Base-by-base conservation (phyloP, 2,113 vertebrate species). In the Dasyornis broadbenti region DNA sequence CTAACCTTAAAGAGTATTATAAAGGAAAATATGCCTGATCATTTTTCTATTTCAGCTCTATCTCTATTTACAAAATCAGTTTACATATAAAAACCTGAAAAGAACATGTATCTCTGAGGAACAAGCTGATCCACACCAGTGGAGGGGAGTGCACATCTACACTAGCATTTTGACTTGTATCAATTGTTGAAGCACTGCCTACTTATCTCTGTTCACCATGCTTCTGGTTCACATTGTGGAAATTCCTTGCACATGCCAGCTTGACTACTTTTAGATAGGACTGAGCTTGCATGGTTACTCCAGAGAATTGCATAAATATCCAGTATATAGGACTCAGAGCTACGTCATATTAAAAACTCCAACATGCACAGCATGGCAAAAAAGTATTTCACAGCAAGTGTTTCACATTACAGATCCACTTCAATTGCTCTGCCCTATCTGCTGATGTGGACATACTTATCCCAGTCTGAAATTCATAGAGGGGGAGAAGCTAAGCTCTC, bases 51-150 rank as follows among this genome's bases (percentile, higher is more conserved):
- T 28, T 79, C 27, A 47, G 3, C 20, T 19, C 11, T 54, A 8
- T 20, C 61, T 56, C 44, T 4, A 4, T 45, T 83, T 49, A 35
- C 12, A 28, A 47, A 61, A 89, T 50, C 33, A 53, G 26, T 73
- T 81, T 35, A 30, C 5, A 9, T 75, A 49, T 31, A 37, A 79
- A 87, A 85, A 33, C 3, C 7, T 11, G 2, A 30, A 78, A 44
- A 10, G 18, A 40, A 56, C 0, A 0, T 26, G 0, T 7, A 20
- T 6, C 4, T 60, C 66, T 12, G 17, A 60, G 39, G 23, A 87
- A 69, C 9, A 94, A 20, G 9, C 68, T 60, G 13, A 52, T 3
- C 17, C 17, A 31, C 40, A 60, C 28, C 18, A 5, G 13, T 17
- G 6, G 42, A 78, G 45, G 6, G 11, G 21, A 87, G 4, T 2